A percentile compares a stretch with the other conserved stretches of the same genome.
Conservation (phyloP, 2,113 vertebrate genomes). For the Nycticryphes semicollaris region DNA sequence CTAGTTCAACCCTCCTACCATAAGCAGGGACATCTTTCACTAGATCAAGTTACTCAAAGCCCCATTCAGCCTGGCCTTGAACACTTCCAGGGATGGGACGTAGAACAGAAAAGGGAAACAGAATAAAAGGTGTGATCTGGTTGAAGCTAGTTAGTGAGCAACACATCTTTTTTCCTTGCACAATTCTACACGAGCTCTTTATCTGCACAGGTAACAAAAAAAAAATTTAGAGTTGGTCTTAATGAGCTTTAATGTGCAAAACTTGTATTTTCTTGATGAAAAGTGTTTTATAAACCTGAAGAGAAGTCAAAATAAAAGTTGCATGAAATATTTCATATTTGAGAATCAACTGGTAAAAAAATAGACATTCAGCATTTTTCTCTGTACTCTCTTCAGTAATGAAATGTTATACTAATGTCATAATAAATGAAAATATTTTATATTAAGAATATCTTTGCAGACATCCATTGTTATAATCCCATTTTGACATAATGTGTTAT, state of each 20-base stretch:
- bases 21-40: background rate
- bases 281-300: background rate
- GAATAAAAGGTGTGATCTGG: background rate
- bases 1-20: background rate
- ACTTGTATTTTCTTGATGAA: background rate
- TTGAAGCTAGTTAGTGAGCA: background rate
- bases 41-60: background rate
- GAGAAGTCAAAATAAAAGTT: background rate
- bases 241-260: background rate
- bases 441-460: background rate
- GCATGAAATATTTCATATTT: background rate
- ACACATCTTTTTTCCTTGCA: background rate
- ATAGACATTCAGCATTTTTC: background rate
- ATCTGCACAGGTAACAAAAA: background rate
- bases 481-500: background rate
- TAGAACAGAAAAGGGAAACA: background rate
- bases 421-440: background rate
- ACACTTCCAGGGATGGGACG: background rate
- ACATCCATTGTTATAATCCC: background rate
- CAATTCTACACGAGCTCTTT: background rate
- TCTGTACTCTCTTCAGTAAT: background rate
- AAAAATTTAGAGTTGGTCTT: background rate
- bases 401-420: background rate
- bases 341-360: background rate
- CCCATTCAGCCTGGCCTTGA: background rate